A percentile compares a stretch with the other conserved stretches of the same genome.
phyloP scores from a whole-genome alignment of 1,140 invertebrate species.

The Sarcophaga peregrina region DNA sequence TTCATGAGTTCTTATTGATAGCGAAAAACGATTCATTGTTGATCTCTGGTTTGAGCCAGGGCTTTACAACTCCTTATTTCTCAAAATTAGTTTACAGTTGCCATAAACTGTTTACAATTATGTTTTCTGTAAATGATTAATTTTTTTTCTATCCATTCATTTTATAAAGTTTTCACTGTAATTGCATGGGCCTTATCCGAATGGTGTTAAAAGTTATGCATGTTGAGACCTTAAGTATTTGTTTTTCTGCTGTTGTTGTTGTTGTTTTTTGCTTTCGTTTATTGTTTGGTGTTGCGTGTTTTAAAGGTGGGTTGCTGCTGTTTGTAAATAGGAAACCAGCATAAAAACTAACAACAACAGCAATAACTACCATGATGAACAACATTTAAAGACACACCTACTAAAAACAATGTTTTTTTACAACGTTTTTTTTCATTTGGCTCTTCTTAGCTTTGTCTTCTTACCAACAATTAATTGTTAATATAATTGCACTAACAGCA shows the following conservation, averaged over 20 bases:
- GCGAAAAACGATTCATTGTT: too few species aligned
- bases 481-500: conserved; percentile 34
- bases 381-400: conserved; percentile 25
- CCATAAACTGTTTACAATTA: too few species aligned
- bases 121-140: too few species aligned
- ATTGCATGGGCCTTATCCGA: conserved; percentile 25
- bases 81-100: too few species aligned
- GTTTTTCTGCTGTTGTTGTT: conserved; percentile 24
- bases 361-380: not conserved
- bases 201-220: conserved; percentile 42
- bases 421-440: not conserved
- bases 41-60: too few species aligned
- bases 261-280: not conserved
- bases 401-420: conserved; percentile 15
- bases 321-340: not conserved
- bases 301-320: conserved; percentile 30
- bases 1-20: too few species aligned
- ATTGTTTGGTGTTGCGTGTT: conserved; percentile 24
- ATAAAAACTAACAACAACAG: conserved; percentile 4
- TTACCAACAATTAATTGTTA: conserved; percentile 38
- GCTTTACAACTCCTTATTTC: too few species aligned
- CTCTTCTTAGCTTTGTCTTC: not conserved
- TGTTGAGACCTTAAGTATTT: conserved; percentile 35
- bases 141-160: too few species aligned
- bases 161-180: not conserved